Conservation (phyloP, 1,140 invertebrate species). For the Ceratina calcarata region DNA sequence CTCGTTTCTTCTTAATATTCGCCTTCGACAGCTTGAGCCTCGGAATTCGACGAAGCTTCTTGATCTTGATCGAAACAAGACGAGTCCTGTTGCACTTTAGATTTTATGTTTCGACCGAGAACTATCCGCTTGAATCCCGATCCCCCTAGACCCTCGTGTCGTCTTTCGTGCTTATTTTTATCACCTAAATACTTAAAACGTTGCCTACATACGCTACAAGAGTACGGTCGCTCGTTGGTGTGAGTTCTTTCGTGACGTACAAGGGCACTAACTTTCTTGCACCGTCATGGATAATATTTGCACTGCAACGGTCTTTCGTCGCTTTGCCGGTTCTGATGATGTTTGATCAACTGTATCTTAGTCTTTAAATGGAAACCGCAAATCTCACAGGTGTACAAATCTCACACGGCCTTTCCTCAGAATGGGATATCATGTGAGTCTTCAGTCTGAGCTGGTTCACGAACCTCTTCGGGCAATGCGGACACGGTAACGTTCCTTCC, state of each 20-base stretch:
- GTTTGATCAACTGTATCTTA: conserved; percentile 78
- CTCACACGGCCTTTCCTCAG: conserved; percentile 77
- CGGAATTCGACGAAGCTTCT: conserved; percentile 19
- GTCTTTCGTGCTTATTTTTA: conserved; percentile 78
- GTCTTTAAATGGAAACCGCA: conserved; percentile 79
- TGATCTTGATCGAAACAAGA: conserved; percentile 70
- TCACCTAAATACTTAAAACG: conserved; percentile 96
- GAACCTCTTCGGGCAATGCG: conserved; percentile 77
- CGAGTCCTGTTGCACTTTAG: conserved; percentile 58
- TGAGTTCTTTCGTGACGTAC: conserved; percentile 95
- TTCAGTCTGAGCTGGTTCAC: conserved; percentile 78
- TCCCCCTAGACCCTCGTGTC: conserved; percentile 77
- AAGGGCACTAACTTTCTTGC: conserved; percentile 78
- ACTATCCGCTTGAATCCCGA: conserved; percentile 77
- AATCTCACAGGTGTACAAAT: conserved; percentile 75
- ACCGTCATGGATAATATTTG: conserved; percentile 75
- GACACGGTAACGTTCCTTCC: conserved; percentile 76
- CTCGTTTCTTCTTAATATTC: conserved; percentile 50
- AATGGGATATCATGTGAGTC: conserved; percentile 79
- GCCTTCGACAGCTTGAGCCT: conserved; percentile 48
- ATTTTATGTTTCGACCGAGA: conserved; percentile 69
- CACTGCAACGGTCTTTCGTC: conserved; percentile 77
- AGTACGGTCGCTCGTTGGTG: conserved; percentile 98
- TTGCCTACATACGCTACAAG: conserved; percentile 98
- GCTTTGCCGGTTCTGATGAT: conserved; percentile 78